Evolutionary conservation across 2,113 vertebrate species (phyloP), one percentile per base, ranked within the genome.

Genomic region (Brachyistius frenatus): DNA sequence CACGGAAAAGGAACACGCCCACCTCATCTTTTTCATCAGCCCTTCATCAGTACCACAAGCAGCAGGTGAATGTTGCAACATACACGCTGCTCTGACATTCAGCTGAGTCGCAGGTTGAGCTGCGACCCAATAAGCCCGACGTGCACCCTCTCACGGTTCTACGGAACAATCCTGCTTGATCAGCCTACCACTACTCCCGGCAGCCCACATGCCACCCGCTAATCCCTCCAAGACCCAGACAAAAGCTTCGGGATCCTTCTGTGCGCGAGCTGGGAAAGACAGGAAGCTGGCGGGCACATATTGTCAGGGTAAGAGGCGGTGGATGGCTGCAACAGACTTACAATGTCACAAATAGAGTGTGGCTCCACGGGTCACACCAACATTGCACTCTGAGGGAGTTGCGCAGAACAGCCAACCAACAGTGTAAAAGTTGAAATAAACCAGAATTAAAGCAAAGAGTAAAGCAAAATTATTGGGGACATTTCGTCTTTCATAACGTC

Each of bases 211-310:
- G 83, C 79, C 76, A 76, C 56, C 23, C 3, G 75, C 58, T 86
- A 84, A 87, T 88, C 82, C 73, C 75, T 77, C 73, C 35, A 11
- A 77, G 70, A 84, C 73, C 71, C 82, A 68, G 33, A 83, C 53
- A 76, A 89, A 74, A 73, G 86, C 78, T 74, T 84, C 30, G 7
- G 73, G 75, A 84, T 89, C 64, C 76, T 81, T 80, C 60, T 23
- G n/a, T 50, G 58, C 76, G 83, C 44, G 74, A 76, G 85, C 80
- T 55, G 63, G 69, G 66, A 61, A 69, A 81, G 57, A 68, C 65
- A 73, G 74, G 65, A 76, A 84, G 74, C 85, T 77, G 71, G 66
- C 77, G 68, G 79, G 76, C 71, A 68, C 60, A 73, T 52, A 75
- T 33, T 47, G 58, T 73, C 73, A 50, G 72, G 55, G 66, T 62